Percentiles rank a stretch among this genome's conserved stretches.
Evolutionary conservation across 2,797 vertebrate species (phyloP).

Genomic region (Silurus aristotelis): DNA sequence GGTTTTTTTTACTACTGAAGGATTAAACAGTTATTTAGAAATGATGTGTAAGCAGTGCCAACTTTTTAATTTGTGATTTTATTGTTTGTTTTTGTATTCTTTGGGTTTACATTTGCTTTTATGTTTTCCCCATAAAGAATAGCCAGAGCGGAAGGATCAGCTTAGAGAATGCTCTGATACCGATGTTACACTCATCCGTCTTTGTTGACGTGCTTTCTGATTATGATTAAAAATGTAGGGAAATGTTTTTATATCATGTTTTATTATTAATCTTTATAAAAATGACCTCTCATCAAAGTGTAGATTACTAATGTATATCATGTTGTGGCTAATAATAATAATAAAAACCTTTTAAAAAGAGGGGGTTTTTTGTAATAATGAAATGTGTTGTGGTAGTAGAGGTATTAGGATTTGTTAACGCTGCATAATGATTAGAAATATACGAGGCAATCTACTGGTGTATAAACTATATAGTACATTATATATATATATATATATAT

Average conservation of each 20-base stretch:
- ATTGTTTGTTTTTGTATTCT: neutral
- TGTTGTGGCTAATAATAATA: conserved; percentile 62
- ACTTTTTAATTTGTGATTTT: neutral
- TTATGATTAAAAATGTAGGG: neutral
- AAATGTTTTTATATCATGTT: neutral
- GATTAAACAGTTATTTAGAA: conserved; percentile 32
- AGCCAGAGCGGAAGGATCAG: neutral
- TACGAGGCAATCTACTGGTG: neutral
- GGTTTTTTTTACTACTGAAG: neutral
- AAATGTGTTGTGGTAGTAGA: neutral
- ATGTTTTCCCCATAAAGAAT: neutral
- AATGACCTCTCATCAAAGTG: conserved; percentile 42
- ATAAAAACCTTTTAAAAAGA: neutral
- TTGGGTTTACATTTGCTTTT: neutral
- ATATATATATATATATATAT: too few relatives aligned
- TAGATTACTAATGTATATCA: conserved; percentile 53
- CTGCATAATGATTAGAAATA: neutral
- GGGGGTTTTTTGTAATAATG: too few relatives aligned
- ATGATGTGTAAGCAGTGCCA: neutral
- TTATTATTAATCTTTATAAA: conserved; percentile 6
- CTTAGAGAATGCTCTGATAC: neutral
- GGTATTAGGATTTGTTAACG: neutral
- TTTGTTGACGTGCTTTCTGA: neutral
- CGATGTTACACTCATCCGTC: neutral
- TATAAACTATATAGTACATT: neutral